A percentile compares a stretch with the other conserved stretches of the same genome.
Evolutionary conservation across 2,797 vertebrate species (phyloP).

Genomic region (Eleutherodactylus coqui): DNA sequence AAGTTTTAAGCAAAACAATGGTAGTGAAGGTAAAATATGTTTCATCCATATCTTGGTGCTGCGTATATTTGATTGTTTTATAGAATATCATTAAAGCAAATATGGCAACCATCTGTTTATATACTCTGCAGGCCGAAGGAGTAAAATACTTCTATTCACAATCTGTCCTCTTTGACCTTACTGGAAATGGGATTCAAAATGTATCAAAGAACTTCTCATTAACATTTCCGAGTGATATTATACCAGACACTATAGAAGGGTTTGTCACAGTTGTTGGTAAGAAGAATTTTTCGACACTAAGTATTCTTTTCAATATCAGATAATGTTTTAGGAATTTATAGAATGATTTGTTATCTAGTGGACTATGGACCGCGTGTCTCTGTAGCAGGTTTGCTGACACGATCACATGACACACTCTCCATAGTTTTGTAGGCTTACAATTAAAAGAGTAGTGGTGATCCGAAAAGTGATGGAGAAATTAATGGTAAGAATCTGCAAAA

Average conservation of each 20-base stretch:
- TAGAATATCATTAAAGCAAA: neutral
- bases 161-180: slow-evolving; percentile 71
- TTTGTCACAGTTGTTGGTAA: slow-evolving; percentile 74
- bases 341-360: no score
- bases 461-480: no score
- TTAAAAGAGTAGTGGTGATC: no score
- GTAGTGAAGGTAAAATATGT: slow-evolving; percentile 73
- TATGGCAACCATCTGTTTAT: neutral
- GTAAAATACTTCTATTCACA: slow-evolving; percentile 69
- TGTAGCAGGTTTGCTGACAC: no score
- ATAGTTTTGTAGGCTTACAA: no score
- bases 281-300: slow-evolving; percentile 27
- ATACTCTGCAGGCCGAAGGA: slow-evolving; percentile 70
- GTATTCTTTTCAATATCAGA: neutral
- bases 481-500: no score
- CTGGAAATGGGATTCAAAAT: slow-evolving; percentile 27
- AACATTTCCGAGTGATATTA: slow-evolving; percentile 72
- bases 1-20: slow-evolving; percentile 67
- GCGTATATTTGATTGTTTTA: no score
- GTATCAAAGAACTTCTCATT: slow-evolving; percentile 67
- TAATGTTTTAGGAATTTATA: no score
- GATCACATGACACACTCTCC: no score
- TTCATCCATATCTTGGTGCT: neutral
- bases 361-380: no score
- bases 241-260: slow-evolving; percentile 71